These are phyloP conservation scores for Parelbella ahira DNA, from an alignment of 2,888 invertebrate species.

Conservation along the genomic window DNA sequence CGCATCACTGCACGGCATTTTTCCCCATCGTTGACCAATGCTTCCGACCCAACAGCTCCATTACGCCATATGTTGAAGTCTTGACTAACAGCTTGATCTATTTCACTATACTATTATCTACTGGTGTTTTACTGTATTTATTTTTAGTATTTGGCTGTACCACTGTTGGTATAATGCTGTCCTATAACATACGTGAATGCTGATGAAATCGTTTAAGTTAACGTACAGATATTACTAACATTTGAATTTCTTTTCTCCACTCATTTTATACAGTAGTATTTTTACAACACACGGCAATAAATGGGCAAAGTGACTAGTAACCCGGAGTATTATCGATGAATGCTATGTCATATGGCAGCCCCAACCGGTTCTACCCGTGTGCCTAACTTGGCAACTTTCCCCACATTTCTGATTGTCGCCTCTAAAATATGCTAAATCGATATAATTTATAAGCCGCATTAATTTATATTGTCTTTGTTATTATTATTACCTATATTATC, in stretches of 20 bases:
- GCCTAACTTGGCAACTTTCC: slow-evolving; percentile 62
- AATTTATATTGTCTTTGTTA: no score
- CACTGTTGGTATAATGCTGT: no score
- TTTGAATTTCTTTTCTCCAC: no score
- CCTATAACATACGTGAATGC: no score
- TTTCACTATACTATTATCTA: no score
- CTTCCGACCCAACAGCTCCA: slow-evolving; percentile 54
- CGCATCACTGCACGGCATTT: slow-evolving; percentile 59
- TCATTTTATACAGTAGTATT: no score
- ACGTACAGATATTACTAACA: no score
- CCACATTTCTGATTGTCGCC: slow-evolving; percentile 43
- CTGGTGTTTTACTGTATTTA: no score
- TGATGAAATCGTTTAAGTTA: no score
- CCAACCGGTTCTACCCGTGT: slow-evolving; percentile 52
- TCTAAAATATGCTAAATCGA: slow-evolving; percentile 12
- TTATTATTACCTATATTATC: no score
- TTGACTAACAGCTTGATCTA: slow-evolving; percentile 19
- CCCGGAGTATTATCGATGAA: slow-evolving; percentile 53
- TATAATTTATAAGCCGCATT: no score
- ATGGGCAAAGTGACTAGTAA: slow-evolving; percentile 36
- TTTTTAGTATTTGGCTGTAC: no score
- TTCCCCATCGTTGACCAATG: slow-evolving; percentile 52
- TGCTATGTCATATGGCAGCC: slow-evolving; percentile 48
- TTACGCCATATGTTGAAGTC: slow-evolving; percentile 40
- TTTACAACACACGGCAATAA: slow-evolving; percentile 13